Evolutionary conservation across 2,888 invertebrate genomes (phyloP).

Genomic region (Mimas tiliae): DNA sequence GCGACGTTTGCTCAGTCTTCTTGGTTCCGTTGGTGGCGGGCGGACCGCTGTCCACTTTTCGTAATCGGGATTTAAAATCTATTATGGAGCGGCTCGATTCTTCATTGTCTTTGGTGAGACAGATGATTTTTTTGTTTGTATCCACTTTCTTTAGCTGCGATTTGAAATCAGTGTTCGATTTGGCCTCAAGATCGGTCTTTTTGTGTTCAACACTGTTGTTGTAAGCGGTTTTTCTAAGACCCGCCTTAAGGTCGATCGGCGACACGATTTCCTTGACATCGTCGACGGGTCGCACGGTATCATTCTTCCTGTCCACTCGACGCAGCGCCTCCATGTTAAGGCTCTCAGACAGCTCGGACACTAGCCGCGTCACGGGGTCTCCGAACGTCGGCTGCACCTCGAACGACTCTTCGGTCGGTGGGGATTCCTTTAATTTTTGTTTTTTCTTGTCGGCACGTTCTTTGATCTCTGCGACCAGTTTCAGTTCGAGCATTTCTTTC

Average conservation of each 20-base stretch:
- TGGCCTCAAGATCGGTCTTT: constrained; percentile 53
- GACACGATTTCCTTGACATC: constrained; percentile 58
- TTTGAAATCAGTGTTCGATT: constrained; percentile 82
- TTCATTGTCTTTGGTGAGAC: constrained; percentile 80
- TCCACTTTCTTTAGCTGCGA: constrained; percentile 91
- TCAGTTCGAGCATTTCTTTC: constrained; percentile 93
- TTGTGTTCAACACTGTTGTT: constrained; percentile 52
- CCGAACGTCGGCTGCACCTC: constrained; percentile 70
- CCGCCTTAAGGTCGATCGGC: constrained; percentile 79
- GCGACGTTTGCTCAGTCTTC: constrained; percentile 60
- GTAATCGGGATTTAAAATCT: constrained; percentile 92
- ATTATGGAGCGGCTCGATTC: constrained; percentile 87
- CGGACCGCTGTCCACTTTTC: constrained; percentile 88
- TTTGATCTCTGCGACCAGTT: constrained; percentile 93
- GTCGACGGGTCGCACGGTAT: constrained; percentile 43
- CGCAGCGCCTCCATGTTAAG: constrained; percentile 87
- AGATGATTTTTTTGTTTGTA: constrained; percentile 84
- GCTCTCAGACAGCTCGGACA: constrained; percentile 93
- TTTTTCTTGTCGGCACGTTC: constrained; percentile 89
- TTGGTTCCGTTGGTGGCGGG: constrained; percentile 65
- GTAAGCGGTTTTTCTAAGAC: constrained; percentile 73
- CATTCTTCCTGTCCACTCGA: constrained; percentile 51
- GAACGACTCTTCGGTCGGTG: constrained; percentile 59
- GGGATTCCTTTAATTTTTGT: constrained; percentile 82
- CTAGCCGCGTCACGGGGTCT: constrained; percentile 92